Base-by-base conservation (phyloP, 2,797 vertebrate genomes). In the Lophura swinhoii region DNA sequence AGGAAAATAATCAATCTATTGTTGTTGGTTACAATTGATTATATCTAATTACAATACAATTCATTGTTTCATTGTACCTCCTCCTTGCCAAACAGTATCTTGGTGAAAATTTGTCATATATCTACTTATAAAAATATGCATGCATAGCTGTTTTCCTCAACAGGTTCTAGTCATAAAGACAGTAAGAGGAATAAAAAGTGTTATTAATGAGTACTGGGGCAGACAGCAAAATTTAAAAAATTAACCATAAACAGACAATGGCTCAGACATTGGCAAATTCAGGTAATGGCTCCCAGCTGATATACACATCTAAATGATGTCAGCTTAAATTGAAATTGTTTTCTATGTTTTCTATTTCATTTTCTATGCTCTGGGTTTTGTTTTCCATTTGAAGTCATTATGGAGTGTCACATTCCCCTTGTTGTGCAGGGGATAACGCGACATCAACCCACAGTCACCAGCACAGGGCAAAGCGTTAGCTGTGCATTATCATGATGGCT, bases 31-130 rank as follows among this genome's bases (percentile, higher is more conserved):
- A 58, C 64, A 75, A 66, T 64, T 92, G 29, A 68, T 88, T 78
- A 33, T 81, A 86, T 77, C 69, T 73, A 87, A 93, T 96, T 88
- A 90, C 28, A 91, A 44, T 86, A 33, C 51, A 73, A 31, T 62
- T 93, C 87, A 33, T 81, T 88, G 49, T 59, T 96, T 28, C 29
- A 29, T 73, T n/a, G 84, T 83, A 31, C 26, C 83, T 92, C 26
- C 83, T 92, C 84, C 73, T 92, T 58, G 43, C 14, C 48, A 33
- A 31, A 12, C 83, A 83, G 28, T 87, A 33, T 15, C 8, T 60
- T 82, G 72, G 29, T 72, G 29, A 62, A 85, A 78, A 89, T 92
- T 55, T 55, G 31, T 73, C 51, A 76, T 49, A 39, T 9, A 7
- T 62, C 72, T 94, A 35, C 28, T 81, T 91, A 82, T 44, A 92